These are phyloP conservation scores for Conomelus anceps DNA, from an alignment of 2,888 invertebrate species.

Conservation along the genomic window DNA sequence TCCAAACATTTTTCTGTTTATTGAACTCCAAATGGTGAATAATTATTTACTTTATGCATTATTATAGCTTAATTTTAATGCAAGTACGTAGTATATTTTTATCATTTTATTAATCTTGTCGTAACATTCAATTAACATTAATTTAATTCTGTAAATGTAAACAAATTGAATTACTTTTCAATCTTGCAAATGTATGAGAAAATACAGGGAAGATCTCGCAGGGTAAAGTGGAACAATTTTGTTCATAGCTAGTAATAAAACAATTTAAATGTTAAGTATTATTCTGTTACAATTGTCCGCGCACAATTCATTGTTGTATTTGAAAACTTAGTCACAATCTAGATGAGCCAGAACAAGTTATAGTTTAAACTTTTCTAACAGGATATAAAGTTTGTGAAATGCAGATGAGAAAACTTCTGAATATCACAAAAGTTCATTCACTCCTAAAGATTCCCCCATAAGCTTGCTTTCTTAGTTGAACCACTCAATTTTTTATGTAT, in stretches of 20 bases:
- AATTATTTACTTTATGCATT: background rate
- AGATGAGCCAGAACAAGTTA: background rate
- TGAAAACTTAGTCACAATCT: background rate
- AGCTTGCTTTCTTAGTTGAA: too few relatives aligned
- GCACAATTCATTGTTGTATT: background rate
- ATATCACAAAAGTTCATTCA: background rate
- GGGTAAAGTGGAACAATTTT: background rate
- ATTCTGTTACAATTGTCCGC: background rate
- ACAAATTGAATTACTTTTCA: background rate
- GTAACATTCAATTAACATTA: background rate
- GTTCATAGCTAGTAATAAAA: background rate
- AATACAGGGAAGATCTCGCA: background rate
- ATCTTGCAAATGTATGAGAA: background rate
- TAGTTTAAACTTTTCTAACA: background rate
- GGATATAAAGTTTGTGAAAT: background rate
- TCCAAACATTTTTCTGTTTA: background rate
- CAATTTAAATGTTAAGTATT: background rate
- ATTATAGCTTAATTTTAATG: background rate
- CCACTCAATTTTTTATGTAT: too few relatives aligned
- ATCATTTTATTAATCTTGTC: background rate
- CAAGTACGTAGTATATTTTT: background rate
- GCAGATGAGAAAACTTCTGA: background rate
- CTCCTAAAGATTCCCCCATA: too few relatives aligned
- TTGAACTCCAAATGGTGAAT: background rate
- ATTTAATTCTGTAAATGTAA: background rate